Percentiles rank a stretch among this genome's conserved stretches.
phyloP scores from a whole-genome alignment of 1,140 invertebrate genomes.

The Drosophila rufa region DNA sequence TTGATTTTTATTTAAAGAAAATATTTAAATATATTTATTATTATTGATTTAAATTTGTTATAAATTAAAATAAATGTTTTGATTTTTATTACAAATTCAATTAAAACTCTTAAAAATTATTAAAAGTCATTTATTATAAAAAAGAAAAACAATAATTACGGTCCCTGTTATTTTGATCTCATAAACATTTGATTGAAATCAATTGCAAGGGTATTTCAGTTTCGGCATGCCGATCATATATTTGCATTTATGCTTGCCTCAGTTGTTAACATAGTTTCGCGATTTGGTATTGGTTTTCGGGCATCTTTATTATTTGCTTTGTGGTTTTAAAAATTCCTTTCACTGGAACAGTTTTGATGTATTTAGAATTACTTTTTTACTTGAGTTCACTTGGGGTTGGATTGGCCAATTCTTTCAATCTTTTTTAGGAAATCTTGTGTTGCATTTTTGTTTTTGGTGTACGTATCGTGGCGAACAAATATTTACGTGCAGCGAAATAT shows the following conservation, averaged over 20 bases:
- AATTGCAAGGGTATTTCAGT: slow-evolving; percentile 46
- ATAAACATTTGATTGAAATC: background rate
- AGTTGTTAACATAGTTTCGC: slow-evolving; percentile 42
- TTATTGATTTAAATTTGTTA: too few species aligned
- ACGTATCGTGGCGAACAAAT: slow-evolving; percentile 52
- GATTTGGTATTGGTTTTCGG: slow-evolving; percentile 25
- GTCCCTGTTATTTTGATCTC: background rate
- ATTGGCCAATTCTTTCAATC: slow-evolving; percentile 53
- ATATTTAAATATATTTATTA: too few species aligned
- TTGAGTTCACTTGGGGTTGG: slow-evolving; percentile 49
- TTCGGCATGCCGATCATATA: slow-evolving; percentile 31
- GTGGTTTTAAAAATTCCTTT: slow-evolving; percentile 69
- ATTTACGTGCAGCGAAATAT: slow-evolving; percentile 70
- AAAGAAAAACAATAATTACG: too few species aligned
- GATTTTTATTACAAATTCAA: too few species aligned
- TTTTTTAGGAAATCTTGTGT: slow-evolving; percentile 60
- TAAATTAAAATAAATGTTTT: too few species aligned
- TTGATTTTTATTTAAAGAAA: too few species aligned
- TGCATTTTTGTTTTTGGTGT: slow-evolving; percentile 33
- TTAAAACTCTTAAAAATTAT: too few species aligned
- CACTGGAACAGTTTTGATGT: slow-evolving; percentile 65
- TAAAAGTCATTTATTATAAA: too few species aligned
- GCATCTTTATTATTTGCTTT: slow-evolving; percentile 18
- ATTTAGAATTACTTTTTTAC: slow-evolving; percentile 43
- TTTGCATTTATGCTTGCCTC: slow-evolving; percentile 24